phyloP scores from a whole-genome alignment of 2,797 vertebrate species.

The Pogoniulus pusillus region DNA sequence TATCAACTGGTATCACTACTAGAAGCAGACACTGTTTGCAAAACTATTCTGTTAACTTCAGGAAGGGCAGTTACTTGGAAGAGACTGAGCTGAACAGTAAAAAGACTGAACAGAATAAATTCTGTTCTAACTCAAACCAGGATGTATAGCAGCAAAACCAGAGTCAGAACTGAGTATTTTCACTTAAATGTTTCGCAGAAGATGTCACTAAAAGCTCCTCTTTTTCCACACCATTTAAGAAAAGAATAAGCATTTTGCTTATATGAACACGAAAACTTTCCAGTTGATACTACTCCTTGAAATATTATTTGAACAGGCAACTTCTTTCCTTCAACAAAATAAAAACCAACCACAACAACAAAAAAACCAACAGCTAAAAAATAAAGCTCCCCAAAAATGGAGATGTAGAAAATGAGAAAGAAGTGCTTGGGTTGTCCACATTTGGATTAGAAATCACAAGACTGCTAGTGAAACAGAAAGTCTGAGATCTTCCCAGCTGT shows the following conservation, averaged over 20 bases:
- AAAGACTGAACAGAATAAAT: too few relatives aligned
- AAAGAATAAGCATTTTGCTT: neutral
- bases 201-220: neutral
- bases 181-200: neutral
- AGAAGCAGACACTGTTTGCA: too few relatives aligned
- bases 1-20: too few relatives aligned
- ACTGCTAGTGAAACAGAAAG: neutral
- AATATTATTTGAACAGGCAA: neutral
- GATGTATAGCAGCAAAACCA: neutral
- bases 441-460: neutral
- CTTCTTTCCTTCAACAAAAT: neutral
- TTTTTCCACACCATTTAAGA: neutral
- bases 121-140: too few relatives aligned
- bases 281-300: neutral
- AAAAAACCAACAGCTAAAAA: too few relatives aligned
- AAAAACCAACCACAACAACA: too few relatives aligned
- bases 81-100: too few relatives aligned
- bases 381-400: too few relatives aligned
- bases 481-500: neutral
- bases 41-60: too few relatives aligned
- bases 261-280: neutral
- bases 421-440: neutral
- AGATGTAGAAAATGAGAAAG: neutral
- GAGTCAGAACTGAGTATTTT: neutral
- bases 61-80: too few relatives aligned